Base-by-base conservation (phyloP, 2,113 vertebrate genomes). In the Engystomops pustulosus region DNA sequence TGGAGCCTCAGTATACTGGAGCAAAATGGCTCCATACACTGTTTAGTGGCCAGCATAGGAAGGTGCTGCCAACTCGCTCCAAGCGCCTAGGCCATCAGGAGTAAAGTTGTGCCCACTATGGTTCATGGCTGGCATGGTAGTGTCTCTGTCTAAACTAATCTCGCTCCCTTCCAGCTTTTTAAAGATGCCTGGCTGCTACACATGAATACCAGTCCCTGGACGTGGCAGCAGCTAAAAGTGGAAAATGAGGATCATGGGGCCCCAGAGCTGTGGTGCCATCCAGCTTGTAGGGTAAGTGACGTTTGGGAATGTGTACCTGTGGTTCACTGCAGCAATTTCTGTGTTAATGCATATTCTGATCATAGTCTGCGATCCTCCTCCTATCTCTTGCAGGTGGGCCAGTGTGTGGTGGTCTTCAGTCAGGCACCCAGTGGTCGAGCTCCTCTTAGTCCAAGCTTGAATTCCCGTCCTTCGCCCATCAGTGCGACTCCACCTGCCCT, bases 331-430 rank as follows among this genome's bases (percentile, higher is more conserved):
- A n/a, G n/a, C n/a, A n/a, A n/a, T n/a, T n/a, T n/a, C n/a, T n/a
- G n/a, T n/a, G n/a, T n/a, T n/a, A n/a, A n/a, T n/a, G n/a, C n/a
- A n/a, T n/a, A n/a, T n/a, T n/a, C n/a, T n/a, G n/a, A 8, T 41
- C 38, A 5, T 25, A 25, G 10, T 27, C 60, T 65, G 60, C 17
- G 14, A n/a, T 55, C 51, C 20, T 38, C 7, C 60, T 60, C 88
- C 77, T 6, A 0, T 82, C 70, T 86, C 87, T 87, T 72, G 36
- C 86, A 99, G 98, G 98, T 99, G 81, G 98, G 98, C 6, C 96
- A 97, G 87, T 98, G 98, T 7, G 97, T 99, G 36, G 97, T 99
- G 88, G 98, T 99, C 51, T 99, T 99, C 89, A 99, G 98, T 85
- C 98, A 99, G 90, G 98, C 98, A 6, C 97, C 98, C 8, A 98